Percentiles rank a stretch among this genome's conserved stretches.
Conservation (phyloP, 2,797 vertebrate species). For the Ficedula albicollis region DNA sequence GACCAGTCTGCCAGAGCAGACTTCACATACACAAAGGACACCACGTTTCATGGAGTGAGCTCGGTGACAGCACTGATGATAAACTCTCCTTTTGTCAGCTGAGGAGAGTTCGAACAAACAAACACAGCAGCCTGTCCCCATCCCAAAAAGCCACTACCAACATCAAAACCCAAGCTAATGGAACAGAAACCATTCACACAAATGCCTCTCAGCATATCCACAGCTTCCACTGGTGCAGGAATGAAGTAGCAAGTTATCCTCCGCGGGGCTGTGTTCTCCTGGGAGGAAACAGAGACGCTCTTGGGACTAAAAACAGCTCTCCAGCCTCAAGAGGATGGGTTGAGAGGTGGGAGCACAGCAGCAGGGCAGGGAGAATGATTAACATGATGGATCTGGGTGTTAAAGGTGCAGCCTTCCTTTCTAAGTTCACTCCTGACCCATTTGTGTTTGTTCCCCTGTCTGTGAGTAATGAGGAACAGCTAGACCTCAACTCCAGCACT, state of each 20-base stretch:
- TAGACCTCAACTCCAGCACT: not conserved
- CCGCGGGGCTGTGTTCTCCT: not conserved
- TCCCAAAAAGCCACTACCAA: not conserved
- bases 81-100: constrained; percentile 50
- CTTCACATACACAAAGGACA: constrained; percentile 81
- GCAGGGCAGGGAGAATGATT: constrained; percentile 65
- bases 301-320: constrained; percentile 22
- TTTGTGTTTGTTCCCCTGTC: not conserved
- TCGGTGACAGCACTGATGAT: constrained; percentile 5
- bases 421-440: not conserved
- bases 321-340: constrained; percentile 59
- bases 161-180: not conserved
- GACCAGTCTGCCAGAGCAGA: constrained; percentile 76
- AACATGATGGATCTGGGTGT: constrained; percentile 56
- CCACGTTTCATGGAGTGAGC: constrained; percentile 72
- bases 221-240: constrained; percentile 33
- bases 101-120: constrained; percentile 34
- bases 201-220: constrained; percentile 53
- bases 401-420: constrained; percentile 74
- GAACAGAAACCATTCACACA: constrained; percentile 44
- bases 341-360: constrained; percentile 67
- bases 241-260: not conserved
- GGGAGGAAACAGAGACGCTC: constrained; percentile 23
- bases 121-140: not conserved
- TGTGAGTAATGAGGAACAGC: not conserved